Evolutionary conservation across 2,797 vertebrate genomes (phyloP).

Genomic region (Pempheris klunzingeri): DNA sequence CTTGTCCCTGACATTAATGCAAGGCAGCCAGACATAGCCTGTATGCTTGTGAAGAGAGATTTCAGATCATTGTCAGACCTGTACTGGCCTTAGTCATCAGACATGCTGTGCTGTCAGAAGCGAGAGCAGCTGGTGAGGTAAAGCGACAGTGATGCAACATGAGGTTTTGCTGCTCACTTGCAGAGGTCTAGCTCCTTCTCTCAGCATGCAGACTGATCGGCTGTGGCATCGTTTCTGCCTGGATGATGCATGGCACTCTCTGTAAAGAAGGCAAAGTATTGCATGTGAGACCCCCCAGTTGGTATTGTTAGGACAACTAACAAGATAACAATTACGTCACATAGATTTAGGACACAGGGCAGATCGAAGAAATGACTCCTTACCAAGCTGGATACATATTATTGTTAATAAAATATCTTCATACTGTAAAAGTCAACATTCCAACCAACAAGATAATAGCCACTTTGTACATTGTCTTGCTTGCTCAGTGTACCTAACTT

Average conservation of each 20-base stretch:
- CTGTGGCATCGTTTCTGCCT: conserved; percentile 38
- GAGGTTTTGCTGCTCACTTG: conserved; percentile 28
- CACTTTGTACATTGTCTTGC: too few species aligned
- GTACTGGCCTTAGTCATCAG: conserved; percentile 42
- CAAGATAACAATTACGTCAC: too few species aligned
- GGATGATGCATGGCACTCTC: neutral
- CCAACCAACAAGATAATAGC: too few species aligned
- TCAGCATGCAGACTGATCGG: conserved; percentile 15
- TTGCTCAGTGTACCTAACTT: too few species aligned
- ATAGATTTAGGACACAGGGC: too few species aligned
- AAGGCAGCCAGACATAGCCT: conserved; percentile 21
- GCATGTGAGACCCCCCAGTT: too few species aligned
- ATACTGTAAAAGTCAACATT: too few species aligned
- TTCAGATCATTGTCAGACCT: conserved; percentile 47
- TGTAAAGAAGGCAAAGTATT: conserved; percentile 19
- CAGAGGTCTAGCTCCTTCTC: conserved; percentile 11
- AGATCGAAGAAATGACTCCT: too few species aligned
- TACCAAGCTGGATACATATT: too few species aligned
- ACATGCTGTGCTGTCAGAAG: conserved; percentile 53
- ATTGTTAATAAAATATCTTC: too few species aligned
- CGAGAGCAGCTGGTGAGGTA: conserved; percentile 36
- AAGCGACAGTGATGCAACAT: conserved; percentile 37
- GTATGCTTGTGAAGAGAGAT: conserved; percentile 29
- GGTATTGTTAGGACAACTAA: too few species aligned
- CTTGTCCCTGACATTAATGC: conserved; percentile 21